Evolutionary conservation across 2,888 invertebrate genomes (phyloP), one percentile per base, ranked within the genome.

Genomic region (Acleris literana): DNA sequence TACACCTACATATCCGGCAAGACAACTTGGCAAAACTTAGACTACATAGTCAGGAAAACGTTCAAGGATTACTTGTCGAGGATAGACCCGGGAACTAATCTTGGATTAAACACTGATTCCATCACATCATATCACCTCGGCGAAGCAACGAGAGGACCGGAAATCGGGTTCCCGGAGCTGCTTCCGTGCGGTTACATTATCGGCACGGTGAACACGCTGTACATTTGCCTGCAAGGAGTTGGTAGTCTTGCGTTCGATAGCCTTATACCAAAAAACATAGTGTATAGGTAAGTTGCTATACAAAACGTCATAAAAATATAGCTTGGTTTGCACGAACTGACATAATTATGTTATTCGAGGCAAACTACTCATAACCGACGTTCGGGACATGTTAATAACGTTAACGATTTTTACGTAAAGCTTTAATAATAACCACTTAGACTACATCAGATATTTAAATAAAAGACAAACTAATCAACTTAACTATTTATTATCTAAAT

Each of bases 61-160:
- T 98, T 99, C 86, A 98, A 98, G 86, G 99, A 99, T 79, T 99
- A 99, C 87, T 94, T 98, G 63, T 95, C 97, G 53, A 94, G 98
- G 77, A 96, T 99, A 76, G 99, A 99, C 91, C 97, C 98, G 0
- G 97, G 97, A 17, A 97, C 97, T 54, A 97, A 97, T 85, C 93
- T 99, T 66, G 98, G 98, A 2, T 83, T 96, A 68, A 94, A 94
- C 73, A 95, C 95, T 13, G 99, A 99, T 80, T 97, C 98, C 29
- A 96, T 99, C 68, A 96, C 97, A 68, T 97, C 97, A 74, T 99
- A 99, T 87, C 97, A 98, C 81, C 93, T 99, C 77, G 99, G 98
- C 0, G 98, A 99, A 85, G 96, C 96, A 20, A 96, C 96, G 69
- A 92, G 96, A 33, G 96, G 96, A 1, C 96, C 96, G 0, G 96